These are phyloP conservation scores for Lamellibrachia luymesi DNA, from an alignment of 1,140 invertebrate species.

Conservation along the genomic window DNA sequence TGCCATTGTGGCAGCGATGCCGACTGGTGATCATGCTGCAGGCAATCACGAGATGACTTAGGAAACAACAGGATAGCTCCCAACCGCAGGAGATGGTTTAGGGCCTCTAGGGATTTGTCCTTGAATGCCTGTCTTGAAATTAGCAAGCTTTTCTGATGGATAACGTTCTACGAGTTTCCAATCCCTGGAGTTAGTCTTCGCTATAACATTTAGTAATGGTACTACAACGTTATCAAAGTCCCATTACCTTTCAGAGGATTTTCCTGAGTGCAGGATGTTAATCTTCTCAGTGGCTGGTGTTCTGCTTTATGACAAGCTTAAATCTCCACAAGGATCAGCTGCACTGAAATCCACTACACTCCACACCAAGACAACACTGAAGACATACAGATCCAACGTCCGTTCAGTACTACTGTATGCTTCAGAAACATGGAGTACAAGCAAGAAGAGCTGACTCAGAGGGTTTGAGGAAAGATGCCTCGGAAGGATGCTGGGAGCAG, in stretches of 20 bases:
- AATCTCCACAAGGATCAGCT: too few relatives aligned
- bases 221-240: too few relatives aligned
- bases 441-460: too few relatives aligned
- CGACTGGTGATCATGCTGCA: not conserved
- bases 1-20: not conserved
- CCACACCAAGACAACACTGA: too few relatives aligned
- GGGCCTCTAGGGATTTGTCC: not conserved
- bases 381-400: too few relatives aligned
- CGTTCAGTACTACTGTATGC: too few relatives aligned
- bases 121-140: not conserved
- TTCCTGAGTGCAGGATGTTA: not conserved
- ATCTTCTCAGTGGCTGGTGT: not conserved
- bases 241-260: not conserved
- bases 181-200: not conserved
- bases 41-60: not conserved
- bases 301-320: too few relatives aligned
- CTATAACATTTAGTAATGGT: not conserved
- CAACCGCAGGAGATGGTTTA: not conserved
- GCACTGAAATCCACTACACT: too few relatives aligned
- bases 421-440: too few relatives aligned
- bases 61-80: not conserved
- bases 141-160: not conserved
- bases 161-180: not conserved
- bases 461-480: too few relatives aligned
- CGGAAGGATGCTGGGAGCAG: too few relatives aligned